phyloP scores from a whole-genome alignment of 1,140 invertebrate species.

The Pentalonia nigronervosa region DNA sequence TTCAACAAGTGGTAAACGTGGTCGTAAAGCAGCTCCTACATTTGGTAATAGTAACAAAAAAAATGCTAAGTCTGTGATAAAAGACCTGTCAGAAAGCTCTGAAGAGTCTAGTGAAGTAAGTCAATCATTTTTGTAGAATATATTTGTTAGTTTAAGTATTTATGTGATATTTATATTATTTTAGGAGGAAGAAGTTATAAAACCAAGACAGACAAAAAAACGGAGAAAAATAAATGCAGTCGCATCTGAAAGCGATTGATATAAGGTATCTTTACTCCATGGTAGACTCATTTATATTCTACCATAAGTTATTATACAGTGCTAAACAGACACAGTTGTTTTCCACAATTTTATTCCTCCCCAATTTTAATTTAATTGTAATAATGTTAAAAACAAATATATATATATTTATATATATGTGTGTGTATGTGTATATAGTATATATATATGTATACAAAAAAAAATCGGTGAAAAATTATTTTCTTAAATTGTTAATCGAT shows the following conservation, averaged over 20 bases:
- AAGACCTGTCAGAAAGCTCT: constrained; percentile 72
- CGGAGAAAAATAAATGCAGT: constrained; percentile 79
- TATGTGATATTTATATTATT: constrained; percentile 52
- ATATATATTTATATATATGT: background rate
- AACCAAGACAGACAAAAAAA: constrained; percentile 84
- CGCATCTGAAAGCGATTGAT: constrained; percentile 85
- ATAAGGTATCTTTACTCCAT: constrained; percentile 12
- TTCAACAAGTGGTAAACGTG: constrained; percentile 63
- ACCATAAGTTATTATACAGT: constrained; percentile 17
- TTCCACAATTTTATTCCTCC: background rate
- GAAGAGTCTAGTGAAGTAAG: constrained; percentile 82
- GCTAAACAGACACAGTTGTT: constrained; percentile 15
- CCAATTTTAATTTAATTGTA: constrained; percentile 5
- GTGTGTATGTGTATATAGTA: background rate
- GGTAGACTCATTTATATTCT: constrained; percentile 4
- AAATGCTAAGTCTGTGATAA: constrained; percentile 66
- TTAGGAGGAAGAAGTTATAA: constrained; percentile 83
- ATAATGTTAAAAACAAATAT: constrained; percentile 30
- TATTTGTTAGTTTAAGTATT: constrained; percentile 62
- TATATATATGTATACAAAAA: background rate
- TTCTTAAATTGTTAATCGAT: constrained; percentile 38
- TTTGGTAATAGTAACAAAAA: constrained; percentile 63
- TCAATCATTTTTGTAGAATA: constrained; percentile 60
- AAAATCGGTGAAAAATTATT: constrained; percentile 8
- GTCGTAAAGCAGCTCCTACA: constrained; percentile 64